These are phyloP conservation scores for Porites cylindrica DNA, from an alignment of 92 coral and sea anemone species.

Conservation along the genomic window DNA sequence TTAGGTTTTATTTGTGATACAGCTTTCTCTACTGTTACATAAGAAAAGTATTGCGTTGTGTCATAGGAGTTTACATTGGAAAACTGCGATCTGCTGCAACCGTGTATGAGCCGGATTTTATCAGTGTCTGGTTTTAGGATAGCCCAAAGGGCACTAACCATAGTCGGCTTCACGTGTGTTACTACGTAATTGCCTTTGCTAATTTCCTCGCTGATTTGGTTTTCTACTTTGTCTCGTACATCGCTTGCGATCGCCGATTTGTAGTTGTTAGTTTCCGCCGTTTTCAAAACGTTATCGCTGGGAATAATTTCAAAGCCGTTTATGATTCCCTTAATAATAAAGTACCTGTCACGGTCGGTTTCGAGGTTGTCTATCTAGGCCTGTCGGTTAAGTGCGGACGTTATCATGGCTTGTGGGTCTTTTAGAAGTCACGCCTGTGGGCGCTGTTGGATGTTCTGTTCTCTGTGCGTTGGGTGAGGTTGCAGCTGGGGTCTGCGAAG, in stretches of 20 bases:
- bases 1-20: too few relatives aligned
- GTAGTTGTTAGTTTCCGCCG: background rate
- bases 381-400: too few relatives aligned
- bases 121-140: background rate
- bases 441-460: background rate
- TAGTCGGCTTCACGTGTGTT: background rate
- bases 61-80: too few relatives aligned
- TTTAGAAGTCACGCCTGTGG: too few relatives aligned
- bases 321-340: background rate
- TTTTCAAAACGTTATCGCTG: background rate
- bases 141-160: background rate
- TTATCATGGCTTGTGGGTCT: too few relatives aligned
- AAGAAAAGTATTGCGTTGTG: too few relatives aligned
- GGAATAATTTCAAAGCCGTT: background rate
- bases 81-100: too few relatives aligned
- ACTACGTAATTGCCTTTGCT: background rate
- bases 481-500: background rate
- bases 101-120: background rate
- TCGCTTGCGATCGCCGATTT: background rate
- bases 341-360: background rate
- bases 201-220: background rate
- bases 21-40: too few relatives aligned
- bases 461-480: too few relatives aligned
- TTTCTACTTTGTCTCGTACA: background rate
- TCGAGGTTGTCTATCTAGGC: background rate